These are phyloP conservation scores for Ceratina japonica DNA, from an alignment of 1,140 invertebrate genomes.

Conservation along the genomic window DNA sequence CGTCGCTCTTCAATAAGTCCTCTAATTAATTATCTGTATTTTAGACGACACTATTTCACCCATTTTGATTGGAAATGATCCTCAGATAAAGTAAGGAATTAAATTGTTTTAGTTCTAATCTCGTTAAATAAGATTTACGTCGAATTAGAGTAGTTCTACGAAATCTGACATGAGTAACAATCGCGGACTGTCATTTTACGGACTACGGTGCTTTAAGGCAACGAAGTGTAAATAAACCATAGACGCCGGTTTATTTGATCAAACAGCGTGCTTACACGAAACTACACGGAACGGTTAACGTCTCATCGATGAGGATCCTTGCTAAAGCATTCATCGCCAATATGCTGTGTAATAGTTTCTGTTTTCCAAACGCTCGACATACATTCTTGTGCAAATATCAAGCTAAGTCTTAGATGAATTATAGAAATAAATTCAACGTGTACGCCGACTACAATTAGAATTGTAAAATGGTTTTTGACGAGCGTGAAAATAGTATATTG, in stretches of 20 bases:
- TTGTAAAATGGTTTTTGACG: too few species aligned
- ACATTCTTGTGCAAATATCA: too few species aligned
- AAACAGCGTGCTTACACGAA: constrained; percentile 3
- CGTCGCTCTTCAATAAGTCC: too few species aligned
- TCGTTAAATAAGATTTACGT: constrained; percentile 56
- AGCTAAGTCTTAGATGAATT: too few species aligned
- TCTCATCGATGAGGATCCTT: not conserved
- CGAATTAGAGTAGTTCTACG: constrained; percentile 53
- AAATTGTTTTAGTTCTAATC: constrained; percentile 39
- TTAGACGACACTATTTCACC: too few species aligned
- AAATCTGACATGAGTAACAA: constrained; percentile 61
- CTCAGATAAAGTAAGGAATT: not conserved
- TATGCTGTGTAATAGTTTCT: not conserved
- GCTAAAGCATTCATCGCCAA: not conserved
- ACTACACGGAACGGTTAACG: constrained; percentile 23
- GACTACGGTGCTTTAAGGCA: constrained; percentile 62
- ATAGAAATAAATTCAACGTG: too few species aligned
- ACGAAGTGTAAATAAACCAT: constrained; percentile 68
- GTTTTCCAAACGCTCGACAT: not conserved
- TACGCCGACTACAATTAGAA: too few species aligned
- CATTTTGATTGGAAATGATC: too few species aligned
- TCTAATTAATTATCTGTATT: too few species aligned
- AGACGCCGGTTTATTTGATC: constrained; percentile 49
- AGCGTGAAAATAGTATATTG: too few species aligned
- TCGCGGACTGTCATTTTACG: constrained; percentile 70